Evolutionary conservation across 1,140 invertebrate species (phyloP).

Genomic region (Semibalanus balanoides): DNA sequence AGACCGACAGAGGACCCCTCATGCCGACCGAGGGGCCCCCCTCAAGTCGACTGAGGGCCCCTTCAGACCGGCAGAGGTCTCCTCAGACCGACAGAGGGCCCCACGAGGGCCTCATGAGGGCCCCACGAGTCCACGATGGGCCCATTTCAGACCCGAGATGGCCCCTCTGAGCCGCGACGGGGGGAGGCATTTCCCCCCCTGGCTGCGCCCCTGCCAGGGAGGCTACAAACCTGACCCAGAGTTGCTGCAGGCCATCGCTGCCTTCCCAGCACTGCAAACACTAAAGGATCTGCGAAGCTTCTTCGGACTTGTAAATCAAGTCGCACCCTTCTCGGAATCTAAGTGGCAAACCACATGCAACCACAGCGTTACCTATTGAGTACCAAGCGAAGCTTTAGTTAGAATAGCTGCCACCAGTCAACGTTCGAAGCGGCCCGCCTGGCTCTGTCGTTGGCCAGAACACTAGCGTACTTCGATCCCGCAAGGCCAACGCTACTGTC

Average conservation of each 20-base stretch:
- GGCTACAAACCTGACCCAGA: slow-evolving; percentile 5
- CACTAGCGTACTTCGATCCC: slow-evolving; percentile 4
- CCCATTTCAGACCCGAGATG: too few species aligned
- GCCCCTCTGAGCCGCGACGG: too few species aligned
- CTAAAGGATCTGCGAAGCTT: slow-evolving; percentile 7
- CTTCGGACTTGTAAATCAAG: slow-evolving; percentile 11
- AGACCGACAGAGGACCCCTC: too few species aligned
- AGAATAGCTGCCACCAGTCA: background rate
- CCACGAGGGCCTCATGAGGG: too few species aligned
- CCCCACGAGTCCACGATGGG: too few species aligned
- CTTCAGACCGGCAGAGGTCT: too few species aligned
- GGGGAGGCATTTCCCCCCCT: too few species aligned
- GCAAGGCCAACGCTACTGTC: background rate
- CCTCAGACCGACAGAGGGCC: too few species aligned
- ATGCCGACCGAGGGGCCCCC: too few species aligned
- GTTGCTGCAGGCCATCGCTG: background rate
- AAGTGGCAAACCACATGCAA: background rate
- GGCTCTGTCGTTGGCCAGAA: background rate
- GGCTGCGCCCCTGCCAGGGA: too few species aligned
- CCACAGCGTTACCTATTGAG: slow-evolving; percentile 5
- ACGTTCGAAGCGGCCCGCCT: background rate
- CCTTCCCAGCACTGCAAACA: slow-evolving; percentile 6
- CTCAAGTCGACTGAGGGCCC: too few species aligned
- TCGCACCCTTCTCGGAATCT: slow-evolving; percentile 6
- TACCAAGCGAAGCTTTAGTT: background rate